phyloP scores from a whole-genome alignment of 2,113 vertebrate species.

The Vimba vimba region DNA sequence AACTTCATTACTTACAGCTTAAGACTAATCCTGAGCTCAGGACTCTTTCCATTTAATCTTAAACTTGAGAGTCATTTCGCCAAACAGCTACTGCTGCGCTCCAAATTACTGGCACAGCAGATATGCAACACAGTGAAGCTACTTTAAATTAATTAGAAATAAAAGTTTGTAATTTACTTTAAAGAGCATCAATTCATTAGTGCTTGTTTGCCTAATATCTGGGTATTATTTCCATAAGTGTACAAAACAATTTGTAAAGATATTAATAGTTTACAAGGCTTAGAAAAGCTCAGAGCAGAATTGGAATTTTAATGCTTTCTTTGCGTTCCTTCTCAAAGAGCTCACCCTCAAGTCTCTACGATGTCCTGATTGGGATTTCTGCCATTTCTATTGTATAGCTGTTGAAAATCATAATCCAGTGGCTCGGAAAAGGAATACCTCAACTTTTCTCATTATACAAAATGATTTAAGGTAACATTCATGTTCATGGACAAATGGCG shows the following conservation, averaged over 20 bases:
- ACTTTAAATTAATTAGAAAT: not conserved
- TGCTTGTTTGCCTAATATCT: not conserved
- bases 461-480: no score
- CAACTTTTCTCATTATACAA: no score
- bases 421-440: no score
- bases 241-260: not conserved
- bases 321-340: not conserved
- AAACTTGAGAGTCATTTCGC: slow-evolving; percentile 24
- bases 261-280: not conserved
- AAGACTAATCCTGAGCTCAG: slow-evolving; percentile 41
- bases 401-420: no score
- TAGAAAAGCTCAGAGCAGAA: not conserved
- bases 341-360: no score
- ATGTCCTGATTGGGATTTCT: no score
- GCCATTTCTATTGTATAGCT: no score
- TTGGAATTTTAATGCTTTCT: not conserved
- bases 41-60: slow-evolving; percentile 44
- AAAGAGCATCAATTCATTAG: not conserved
- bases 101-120: slow-evolving; percentile 34
- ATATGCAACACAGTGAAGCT: not conserved
- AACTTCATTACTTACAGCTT: slow-evolving; percentile 49
- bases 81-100: slow-evolving; percentile 35
- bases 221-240: not conserved
- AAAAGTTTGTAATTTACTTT: not conserved
- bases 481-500: no score